Conservation (phyloP, 2,797 vertebrate species). For the Tarsius wallacei region DNA sequence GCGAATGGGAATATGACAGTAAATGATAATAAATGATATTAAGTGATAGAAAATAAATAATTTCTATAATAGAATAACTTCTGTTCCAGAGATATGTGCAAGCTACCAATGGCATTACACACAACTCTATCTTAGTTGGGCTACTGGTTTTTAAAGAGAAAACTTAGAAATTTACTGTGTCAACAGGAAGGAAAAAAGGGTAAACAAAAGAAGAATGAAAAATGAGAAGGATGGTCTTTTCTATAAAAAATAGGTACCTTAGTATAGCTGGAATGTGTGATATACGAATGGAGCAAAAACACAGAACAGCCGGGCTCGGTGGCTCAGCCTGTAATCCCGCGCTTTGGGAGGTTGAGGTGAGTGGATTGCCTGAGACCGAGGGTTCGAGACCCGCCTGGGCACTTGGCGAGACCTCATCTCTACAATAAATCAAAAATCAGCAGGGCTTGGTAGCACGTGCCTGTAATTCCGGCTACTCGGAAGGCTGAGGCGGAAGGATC, state of each 20-base stretch:
- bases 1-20: background rate
- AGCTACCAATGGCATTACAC: background rate
- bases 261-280: background rate
- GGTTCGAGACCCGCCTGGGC: too few species aligned
- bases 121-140: background rate
- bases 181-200: background rate
- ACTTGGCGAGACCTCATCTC: too few species aligned
- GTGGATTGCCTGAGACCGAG: too few species aligned
- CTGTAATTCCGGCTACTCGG: too few species aligned
- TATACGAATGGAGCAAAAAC: background rate
- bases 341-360: too few species aligned
- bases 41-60: background rate
- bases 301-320: too few species aligned
- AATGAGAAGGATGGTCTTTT: background rate
- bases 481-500: too few species aligned
- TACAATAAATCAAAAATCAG: too few species aligned
- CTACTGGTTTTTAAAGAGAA: background rate
- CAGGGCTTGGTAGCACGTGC: too few species aligned
- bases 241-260: conserved; percentile 1
- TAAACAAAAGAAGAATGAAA: background rate
- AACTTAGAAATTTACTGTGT: background rate
- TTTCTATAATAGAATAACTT: background rate
- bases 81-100: background rate
- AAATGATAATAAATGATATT: background rate
- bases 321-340: too few species aligned